Percentiles rank a stretch among this genome's conserved stretches.
Conservation (phyloP, 2,797 vertebrate genomes). For the Enteromius trimaculatus region DNA sequence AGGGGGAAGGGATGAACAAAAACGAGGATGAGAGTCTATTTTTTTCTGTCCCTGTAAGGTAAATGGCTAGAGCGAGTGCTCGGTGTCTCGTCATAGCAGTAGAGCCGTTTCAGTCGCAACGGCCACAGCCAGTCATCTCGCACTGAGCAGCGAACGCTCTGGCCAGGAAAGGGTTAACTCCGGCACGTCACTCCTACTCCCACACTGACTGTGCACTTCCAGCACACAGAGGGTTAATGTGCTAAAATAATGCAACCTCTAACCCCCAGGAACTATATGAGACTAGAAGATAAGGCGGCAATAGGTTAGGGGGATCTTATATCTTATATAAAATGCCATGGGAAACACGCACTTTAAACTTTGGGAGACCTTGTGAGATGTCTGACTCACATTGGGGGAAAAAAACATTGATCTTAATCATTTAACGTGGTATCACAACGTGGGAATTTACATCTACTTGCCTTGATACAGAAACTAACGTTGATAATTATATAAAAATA, state of each 20-base stretch:
- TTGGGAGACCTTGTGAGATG: background rate
- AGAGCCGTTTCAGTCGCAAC: constrained; percentile 60
- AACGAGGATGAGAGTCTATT: constrained; percentile 30
- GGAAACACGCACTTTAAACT: background rate
- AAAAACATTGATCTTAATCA: background rate
- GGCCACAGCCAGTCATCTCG: constrained; percentile 60
- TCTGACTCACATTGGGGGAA: background rate
- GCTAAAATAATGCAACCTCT: constrained; percentile 5
- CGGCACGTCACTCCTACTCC: constrained; percentile 51
- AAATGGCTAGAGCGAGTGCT: constrained; percentile 22
- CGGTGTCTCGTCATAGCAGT: constrained; percentile 72
- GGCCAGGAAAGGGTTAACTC: constrained; percentile 66
- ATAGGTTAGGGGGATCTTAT: background rate
- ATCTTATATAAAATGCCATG: background rate
- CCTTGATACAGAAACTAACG: background rate
- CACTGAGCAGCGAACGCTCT: constrained; percentile 24
- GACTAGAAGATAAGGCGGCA: background rate
- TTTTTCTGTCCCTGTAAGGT: constrained; percentile 50
- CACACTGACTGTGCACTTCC: constrained; percentile 48
- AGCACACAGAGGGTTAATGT: constrained; percentile 41
- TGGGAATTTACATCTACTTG: background rate
- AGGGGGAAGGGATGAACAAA: constrained; percentile 27
- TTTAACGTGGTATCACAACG: background rate
- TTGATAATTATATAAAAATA: background rate
- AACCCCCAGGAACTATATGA: background rate